phyloP scores from a whole-genome alignment of 2,797 vertebrate species.

The Toxotes lorentzi region DNA sequence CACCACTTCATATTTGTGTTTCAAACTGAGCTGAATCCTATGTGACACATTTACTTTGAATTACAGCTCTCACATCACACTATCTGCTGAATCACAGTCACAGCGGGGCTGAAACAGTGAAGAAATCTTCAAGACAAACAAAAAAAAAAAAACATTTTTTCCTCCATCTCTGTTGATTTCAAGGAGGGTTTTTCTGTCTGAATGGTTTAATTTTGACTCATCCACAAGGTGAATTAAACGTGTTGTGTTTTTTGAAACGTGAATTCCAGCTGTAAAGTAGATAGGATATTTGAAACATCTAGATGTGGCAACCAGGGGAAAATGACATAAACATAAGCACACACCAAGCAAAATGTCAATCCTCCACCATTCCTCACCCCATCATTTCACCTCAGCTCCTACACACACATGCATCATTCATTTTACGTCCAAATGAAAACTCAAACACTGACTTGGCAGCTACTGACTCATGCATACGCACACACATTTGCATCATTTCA shows the following conservation, averaged over 20 bases:
- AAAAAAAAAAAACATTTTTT: constrained; percentile 6
- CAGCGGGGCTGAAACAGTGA: neutral
- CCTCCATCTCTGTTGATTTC: constrained; percentile 1
- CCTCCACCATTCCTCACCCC: neutral
- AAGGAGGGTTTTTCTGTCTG: neutral
- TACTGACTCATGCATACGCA: constrained; percentile 27
- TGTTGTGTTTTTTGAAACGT: constrained; percentile 14
- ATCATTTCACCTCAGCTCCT: constrained; percentile 33
- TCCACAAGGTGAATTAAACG: neutral
- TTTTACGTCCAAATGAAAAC: constrained; percentile 45
- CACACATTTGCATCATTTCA: constrained; percentile 48
- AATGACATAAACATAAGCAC: constrained; percentile 15
- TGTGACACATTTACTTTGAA: neutral
- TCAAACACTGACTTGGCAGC: constrained; percentile 18
- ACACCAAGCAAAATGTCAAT: neutral
- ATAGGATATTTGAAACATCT: constrained; percentile 24
- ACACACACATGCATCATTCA: constrained; percentile 52
- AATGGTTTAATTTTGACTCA: neutral
- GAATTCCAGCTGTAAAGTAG: neutral
- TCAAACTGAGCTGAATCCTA: neutral
- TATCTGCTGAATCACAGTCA: constrained; percentile 4
- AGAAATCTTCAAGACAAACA: constrained; percentile 3
- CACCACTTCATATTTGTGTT: neutral
- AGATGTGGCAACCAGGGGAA: neutral
- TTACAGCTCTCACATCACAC: neutral